phyloP scores from a whole-genome alignment of 1,140 invertebrate genomes.

The Polypedilum vanderplanki region DNA sequence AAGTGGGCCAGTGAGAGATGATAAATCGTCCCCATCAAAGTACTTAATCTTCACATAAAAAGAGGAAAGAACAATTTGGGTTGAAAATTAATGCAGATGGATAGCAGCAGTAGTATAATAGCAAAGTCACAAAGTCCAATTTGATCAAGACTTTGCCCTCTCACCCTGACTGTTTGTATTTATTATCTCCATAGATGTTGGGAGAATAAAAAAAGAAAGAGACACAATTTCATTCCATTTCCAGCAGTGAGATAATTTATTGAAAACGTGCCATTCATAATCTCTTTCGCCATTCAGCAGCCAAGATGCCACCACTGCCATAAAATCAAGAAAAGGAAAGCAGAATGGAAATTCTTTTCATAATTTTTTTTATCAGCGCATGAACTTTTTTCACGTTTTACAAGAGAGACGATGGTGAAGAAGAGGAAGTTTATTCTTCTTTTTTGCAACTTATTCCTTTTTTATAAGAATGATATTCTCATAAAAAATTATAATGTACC shows the following conservation, averaged over 20 bases:
- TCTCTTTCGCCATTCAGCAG: neutral
- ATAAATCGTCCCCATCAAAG: neutral
- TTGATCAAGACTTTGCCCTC: constrained; percentile 22
- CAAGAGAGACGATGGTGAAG: neutral
- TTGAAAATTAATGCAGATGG: constrained; percentile 25
- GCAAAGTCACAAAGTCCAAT: constrained; percentile 26
- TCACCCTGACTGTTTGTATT: constrained; percentile 15
- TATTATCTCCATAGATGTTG: neutral
- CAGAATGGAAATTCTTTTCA: constrained; percentile 7
- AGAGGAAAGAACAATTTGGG: neutral
- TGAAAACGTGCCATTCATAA: constrained; percentile 28
- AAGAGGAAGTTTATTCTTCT: neutral
- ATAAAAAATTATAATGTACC: constrained; percentile 15
- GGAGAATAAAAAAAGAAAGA: neutral
- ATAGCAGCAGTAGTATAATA: neutral
- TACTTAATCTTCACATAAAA: constrained; percentile 11
- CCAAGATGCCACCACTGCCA: neutral
- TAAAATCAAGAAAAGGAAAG: neutral
- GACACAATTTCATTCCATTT: neutral
- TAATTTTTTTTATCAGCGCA: constrained; percentile 12
- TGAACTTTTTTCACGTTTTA: constrained; percentile 7
- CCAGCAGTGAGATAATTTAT: constrained; percentile 17
- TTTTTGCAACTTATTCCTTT: neutral
- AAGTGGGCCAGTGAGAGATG: constrained; percentile 8
- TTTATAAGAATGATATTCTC: neutral